Evolutionary conservation across 2,113 vertebrate species (phyloP).

Genomic region (Rhodinocichla rosea): DNA sequence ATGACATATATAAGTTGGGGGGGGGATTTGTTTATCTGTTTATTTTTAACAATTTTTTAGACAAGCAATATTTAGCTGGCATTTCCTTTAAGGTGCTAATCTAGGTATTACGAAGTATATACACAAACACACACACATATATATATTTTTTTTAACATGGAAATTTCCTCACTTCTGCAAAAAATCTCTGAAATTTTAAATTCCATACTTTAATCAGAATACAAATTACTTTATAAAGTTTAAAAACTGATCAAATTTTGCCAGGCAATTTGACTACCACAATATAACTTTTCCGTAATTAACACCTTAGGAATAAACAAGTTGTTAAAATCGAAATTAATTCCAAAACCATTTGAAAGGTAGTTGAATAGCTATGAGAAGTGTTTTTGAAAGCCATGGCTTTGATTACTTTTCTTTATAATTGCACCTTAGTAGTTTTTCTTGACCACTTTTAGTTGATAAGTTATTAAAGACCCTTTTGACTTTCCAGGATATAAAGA

Average conservation of each 20-base stretch:
- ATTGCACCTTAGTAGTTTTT: neutral
- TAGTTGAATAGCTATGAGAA: neutral
- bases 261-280: neutral
- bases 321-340: neutral
- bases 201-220: neutral
- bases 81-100: neutral
- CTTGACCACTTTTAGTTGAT: neutral
- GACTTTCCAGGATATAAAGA: neutral
- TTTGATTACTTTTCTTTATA: neutral
- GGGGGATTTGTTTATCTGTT: fast-evolving
- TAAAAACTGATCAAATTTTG: neutral
- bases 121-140: neutral
- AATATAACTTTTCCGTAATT: neutral
- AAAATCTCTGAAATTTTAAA: neutral
- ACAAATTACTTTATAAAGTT: neutral
- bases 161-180: neutral
- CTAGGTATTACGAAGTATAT: slow-evolving; percentile 6
- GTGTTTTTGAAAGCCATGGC: neutral
- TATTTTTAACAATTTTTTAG: neutral
- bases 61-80: neutral
- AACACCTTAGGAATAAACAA: neutral
- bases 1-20: neutral
- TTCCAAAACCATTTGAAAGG: neutral
- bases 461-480: neutral
- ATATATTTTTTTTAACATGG: neutral